These are phyloP conservation scores for Serinus canaria DNA, from an alignment of 2,113 vertebrate genomes.

Conservation along the genomic window DNA sequence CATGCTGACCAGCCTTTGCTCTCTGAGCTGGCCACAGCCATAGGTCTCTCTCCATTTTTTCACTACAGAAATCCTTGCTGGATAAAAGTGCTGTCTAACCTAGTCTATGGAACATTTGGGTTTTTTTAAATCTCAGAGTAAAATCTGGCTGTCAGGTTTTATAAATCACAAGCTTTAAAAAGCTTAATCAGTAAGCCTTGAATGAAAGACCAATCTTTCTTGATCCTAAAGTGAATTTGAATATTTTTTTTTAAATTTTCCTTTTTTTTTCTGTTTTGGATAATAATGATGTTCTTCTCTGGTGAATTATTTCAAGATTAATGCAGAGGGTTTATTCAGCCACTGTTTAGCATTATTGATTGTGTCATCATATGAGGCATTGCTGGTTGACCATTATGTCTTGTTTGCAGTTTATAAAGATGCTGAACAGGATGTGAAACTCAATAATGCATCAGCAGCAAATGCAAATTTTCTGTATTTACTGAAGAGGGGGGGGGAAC, in stretches of 20 bases:
- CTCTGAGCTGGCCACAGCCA: background rate
- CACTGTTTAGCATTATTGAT: background rate
- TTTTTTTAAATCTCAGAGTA: background rate
- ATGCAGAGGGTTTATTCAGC: background rate
- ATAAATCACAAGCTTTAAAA: background rate
- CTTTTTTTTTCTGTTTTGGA: accelerated
- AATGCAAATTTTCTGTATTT: background rate
- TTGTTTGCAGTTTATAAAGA: constrained; percentile 47
- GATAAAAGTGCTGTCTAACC: background rate
- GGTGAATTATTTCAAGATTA: constrained; percentile 50
- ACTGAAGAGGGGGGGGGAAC: background rate
- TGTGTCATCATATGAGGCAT: constrained; percentile 14
- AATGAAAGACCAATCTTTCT: background rate
- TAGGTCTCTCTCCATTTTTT: background rate
- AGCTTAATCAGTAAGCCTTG: background rate
- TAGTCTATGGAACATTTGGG: background rate
- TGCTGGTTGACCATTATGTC: constrained; percentile 28
- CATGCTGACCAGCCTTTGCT: background rate
- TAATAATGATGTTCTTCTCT: background rate
- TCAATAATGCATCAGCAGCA: background rate
- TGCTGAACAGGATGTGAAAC: background rate
- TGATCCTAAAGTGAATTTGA: background rate
- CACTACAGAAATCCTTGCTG: background rate
- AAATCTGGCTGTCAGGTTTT: background rate
- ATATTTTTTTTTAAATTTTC: no score